Conservation (phyloP, 2,888 invertebrate genomes). For the Phyllotreta cruciferae region DNA sequence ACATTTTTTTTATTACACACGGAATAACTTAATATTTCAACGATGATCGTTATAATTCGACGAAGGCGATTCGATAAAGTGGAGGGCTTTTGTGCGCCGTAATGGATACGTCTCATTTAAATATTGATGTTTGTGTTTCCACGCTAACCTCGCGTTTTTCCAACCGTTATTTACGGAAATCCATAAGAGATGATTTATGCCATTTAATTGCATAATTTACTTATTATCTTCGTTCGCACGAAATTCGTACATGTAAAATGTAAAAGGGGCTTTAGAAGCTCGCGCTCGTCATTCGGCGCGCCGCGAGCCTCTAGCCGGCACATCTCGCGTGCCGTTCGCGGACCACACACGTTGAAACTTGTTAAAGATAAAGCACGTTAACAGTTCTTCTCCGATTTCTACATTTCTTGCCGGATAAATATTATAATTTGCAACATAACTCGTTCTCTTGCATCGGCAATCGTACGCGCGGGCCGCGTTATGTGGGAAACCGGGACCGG, state of each 20-base stretch:
- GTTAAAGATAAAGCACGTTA: constrained; percentile 62
- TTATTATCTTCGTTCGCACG: too few species aligned
- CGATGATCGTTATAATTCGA: background rate
- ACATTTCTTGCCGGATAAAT: constrained; percentile 40
- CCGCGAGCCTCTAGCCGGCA: constrained; percentile 49
- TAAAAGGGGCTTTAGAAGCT: too few species aligned
- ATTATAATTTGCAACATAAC: constrained; percentile 36
- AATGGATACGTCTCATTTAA: too few species aligned
- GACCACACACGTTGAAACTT: constrained; percentile 60
- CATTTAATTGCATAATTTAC: too few species aligned
- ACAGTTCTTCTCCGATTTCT: constrained; percentile 57
- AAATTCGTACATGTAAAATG: background rate
- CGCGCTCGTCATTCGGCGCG: constrained; percentile 40
- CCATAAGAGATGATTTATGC: background rate
- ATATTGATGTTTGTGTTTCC: too few species aligned
- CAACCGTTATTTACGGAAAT: background rate
- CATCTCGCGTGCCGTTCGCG: constrained; percentile 57
- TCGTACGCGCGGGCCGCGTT: background rate
- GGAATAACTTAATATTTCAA: too few species aligned
- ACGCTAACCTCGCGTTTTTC: too few species aligned
- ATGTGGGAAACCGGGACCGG: too few species aligned
- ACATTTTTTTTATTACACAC: too few species aligned
- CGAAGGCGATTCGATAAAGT: background rate
- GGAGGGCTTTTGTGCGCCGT: too few species aligned
- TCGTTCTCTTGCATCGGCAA: constrained; percentile 19